Evolutionary conservation across 2,113 vertebrate species (phyloP), one percentile per base, ranked within the genome.

Genomic region (Aramus guarauna): DNA sequence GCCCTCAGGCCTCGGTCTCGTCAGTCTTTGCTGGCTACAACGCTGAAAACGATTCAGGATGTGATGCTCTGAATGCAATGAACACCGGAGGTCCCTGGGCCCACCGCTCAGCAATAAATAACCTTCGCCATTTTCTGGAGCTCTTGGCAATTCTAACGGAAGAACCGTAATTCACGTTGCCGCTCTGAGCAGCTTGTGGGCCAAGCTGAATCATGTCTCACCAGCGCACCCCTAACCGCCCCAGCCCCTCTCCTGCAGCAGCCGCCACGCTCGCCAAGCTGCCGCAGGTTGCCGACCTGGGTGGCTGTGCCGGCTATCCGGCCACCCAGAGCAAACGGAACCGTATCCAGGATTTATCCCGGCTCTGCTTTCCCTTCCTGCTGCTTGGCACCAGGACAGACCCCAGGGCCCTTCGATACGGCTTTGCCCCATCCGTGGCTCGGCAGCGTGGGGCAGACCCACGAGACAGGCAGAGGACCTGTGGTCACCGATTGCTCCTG

Each of bases 141-240:
- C 43, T 52, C 50, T 30, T 43, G 41, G 58, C 55, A 78, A 39
- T 45, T 66, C 29, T 32, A 64, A n/a, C 11, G 21, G 66, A 71
- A 72, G 72, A 88, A 29, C 29, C 2, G 1, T 16, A 34, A 77
- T 52, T 47, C 16, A 3, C 2, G 37, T 27, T 1, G 0, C 56
- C 72, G 22, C 43, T 39, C 64, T 45, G 71, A 92, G 72, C 78
- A 77, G 72, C 24, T 21, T 34, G 27, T 43, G 48, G 72, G 64
- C 78, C 50, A 52, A 32, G 29, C 45, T 21, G 58, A 68, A 56
- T 23, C 21, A 29, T 16, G 16, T 29, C 30, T 50, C 43, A 37
- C 32, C 55, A 24, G 30, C 19, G 27, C 62, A 34, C 16, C 39
- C 48, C 41, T 69, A 23, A 22, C 24, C 20, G 37, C 19, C 50